Base-by-base conservation (phyloP, 2,888 invertebrate genomes). In the Reticulitermes lucifugus region DNA sequence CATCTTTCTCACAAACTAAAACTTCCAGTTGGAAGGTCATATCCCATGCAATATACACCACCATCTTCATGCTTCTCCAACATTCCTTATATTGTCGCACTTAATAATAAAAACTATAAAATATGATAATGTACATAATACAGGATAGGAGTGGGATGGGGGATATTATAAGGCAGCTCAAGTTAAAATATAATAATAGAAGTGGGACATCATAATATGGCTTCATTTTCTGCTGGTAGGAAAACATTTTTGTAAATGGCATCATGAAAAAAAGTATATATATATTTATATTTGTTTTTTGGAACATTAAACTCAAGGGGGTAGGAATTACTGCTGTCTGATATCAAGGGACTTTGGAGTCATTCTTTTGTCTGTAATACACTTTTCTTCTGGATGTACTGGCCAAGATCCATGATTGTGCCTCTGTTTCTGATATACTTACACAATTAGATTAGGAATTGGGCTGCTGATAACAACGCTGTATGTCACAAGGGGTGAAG, bases 51-150 rank as follows among this genome's bases (percentile, higher is more conserved):
- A 18, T 77, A n/a, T 21, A 46, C 46, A 77, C 9, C 77, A n/a
- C 43, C 43, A 46, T 55, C 55, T 73, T 77, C 77, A 46, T 25
- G 14, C 73, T 46, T 3, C 22, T 46, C 29, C 77, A 46, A 21
- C 70, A 43, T 43, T 81, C 65, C 70, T 25, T 25, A 81, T 81
- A 81, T 81, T 81, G 81, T 81, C 81, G 81, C 81, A 81, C 81
- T 80, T 80, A 80, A 60, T 60, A 60, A 59, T 80, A 60, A 80
- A 46, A 80, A 80, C 80, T 81, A 81, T 81, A 65, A 81, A 65
- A 65, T 65, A 81, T 65, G 65, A 81, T 81, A 77, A 77, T 77
- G 77, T 77, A 77, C 77, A 77, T 77, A 73, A 73, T 73, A 77
- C 6, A 46, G 77, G 77, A 41, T 9, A 73, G 73, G 73, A 73